phyloP scores from a whole-genome alignment of 2,113 vertebrate species.

The Paraplagusia blochii region DNA sequence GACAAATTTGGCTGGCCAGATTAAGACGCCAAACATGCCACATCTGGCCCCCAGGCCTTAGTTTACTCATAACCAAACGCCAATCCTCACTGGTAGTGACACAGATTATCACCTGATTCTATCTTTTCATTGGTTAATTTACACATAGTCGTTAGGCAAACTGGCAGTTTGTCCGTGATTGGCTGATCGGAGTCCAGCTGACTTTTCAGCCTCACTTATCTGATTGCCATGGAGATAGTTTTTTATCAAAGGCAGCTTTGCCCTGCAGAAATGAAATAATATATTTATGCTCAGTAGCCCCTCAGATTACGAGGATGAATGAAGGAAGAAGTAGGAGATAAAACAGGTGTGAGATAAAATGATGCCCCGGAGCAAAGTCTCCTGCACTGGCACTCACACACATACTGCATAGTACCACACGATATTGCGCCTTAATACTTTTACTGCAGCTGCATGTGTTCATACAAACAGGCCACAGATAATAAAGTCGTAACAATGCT shows the following conservation, averaged over 20 bases:
- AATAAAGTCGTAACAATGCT: no score
- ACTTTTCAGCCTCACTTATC: constrained; percentile 49
- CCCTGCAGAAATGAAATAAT: constrained; percentile 66
- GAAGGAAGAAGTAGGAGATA: constrained; percentile 43
- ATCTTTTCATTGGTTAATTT: constrained; percentile 10
- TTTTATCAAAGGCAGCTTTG: constrained; percentile 56
- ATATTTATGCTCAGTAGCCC: constrained; percentile 59
- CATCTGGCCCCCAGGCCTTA: no score
- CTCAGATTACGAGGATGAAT: constrained; percentile 62
- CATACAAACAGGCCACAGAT: no score
- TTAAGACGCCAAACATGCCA: no score
- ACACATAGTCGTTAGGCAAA: constrained; percentile 27
- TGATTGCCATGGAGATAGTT: constrained; percentile 59
- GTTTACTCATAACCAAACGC: constrained; percentile 17
- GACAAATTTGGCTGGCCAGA: no score
- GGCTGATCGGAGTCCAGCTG: constrained; percentile 29
- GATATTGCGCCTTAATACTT: background rate
- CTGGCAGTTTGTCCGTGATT: constrained; percentile 29
- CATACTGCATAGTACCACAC: background rate
- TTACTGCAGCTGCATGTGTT: no score
- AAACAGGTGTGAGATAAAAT: constrained; percentile 61
- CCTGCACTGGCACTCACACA: constrained; percentile 11
- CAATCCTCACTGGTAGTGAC: constrained; percentile 15
- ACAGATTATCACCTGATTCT: constrained; percentile 4
- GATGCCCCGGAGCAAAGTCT: constrained; percentile 45